Evolutionary conservation across 2,113 vertebrate species (phyloP), one percentile per base, ranked within the genome.

Genomic region (Lepus timidus): DNA sequence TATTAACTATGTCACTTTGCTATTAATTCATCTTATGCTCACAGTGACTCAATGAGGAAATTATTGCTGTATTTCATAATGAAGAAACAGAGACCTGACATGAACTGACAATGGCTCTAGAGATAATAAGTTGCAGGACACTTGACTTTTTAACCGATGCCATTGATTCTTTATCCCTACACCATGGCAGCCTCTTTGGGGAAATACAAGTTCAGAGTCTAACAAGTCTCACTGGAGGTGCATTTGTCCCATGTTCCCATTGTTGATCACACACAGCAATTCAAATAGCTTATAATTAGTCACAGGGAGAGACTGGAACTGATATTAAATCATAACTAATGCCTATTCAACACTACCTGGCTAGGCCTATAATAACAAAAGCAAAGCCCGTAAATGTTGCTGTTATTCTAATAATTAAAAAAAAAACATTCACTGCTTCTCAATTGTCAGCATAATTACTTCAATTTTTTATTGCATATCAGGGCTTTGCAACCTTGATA

Each of bases 331-430:
- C 96, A 96, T 93, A 92, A 96, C 95, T 97, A 95, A 96, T 97
- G 97, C 95, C 95, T 97, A 97, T 97, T 97, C 97, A 97, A 95
- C 96, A 96, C 95, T 95, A 97, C 96, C 96, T 97, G 95, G 90
- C 95, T 96, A 95, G 96, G 96, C 85, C 95, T 97, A 96, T 94
- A 95, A 92, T 94, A 97, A 97, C 95, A 97, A 97, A 97, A 95
- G 90, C 85, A 93, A 96, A 93, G 88, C 88, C 90, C 90, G 70
- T 87, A 91, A 96, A 90, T 86, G 95, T 92, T 85, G 83, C 76
- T 96, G 85, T 85, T 96, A 96, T 94, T 92, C 96, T 96, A 97
- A 94, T 97, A 96, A 95, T 96, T 97, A 76, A 95, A 61, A 74
- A 88, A 96, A 94, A 65, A 44, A 44, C 74, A 85, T 79, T 85